These are phyloP conservation scores for Acrossocheilus wenchowensis DNA, from an alignment of 2,797 vertebrate genomes.

Conservation along the genomic window DNA sequence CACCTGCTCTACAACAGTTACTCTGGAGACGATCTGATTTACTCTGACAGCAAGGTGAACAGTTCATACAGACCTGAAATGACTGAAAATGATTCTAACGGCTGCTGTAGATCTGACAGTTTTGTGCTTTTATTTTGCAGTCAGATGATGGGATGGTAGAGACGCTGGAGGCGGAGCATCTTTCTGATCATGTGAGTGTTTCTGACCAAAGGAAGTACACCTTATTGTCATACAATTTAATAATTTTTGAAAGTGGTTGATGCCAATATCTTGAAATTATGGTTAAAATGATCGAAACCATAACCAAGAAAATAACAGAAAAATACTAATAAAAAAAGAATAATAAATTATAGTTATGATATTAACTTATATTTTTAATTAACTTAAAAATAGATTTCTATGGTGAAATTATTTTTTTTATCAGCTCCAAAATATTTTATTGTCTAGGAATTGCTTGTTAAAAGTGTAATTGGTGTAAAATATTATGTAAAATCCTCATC, in stretches of 20 bases:
- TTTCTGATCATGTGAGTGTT: constrained; percentile 81
- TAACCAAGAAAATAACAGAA: neutral
- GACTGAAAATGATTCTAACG: neutral
- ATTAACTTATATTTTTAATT: neutral
- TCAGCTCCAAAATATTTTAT: neutral
- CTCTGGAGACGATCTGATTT: constrained; percentile 75
- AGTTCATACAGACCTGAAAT: neutral
- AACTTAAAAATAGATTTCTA: neutral
- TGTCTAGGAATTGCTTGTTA: neutral
- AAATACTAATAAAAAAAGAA: neutral
- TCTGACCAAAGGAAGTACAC: neutral
- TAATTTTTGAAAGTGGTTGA: neutral
- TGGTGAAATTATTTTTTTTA: neutral
- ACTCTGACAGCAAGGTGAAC: constrained; percentile 84
- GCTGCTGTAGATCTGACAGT: neutral
- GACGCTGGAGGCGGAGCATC: constrained; percentile 73
- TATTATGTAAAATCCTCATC: neutral
- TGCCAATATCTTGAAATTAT: neutral
- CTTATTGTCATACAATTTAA: neutral
- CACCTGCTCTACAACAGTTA: constrained; percentile 80
- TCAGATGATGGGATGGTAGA: constrained; percentile 71
- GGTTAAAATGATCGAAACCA: neutral
- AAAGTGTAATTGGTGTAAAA: neutral
- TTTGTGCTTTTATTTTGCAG: constrained; percentile 63
- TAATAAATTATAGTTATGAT: neutral